Percentiles rank a stretch among this genome's conserved stretches.
Evolutionary conservation across 2,113 vertebrate genomes (phyloP).

Genomic region (Rhagologus leucostigma): DNA sequence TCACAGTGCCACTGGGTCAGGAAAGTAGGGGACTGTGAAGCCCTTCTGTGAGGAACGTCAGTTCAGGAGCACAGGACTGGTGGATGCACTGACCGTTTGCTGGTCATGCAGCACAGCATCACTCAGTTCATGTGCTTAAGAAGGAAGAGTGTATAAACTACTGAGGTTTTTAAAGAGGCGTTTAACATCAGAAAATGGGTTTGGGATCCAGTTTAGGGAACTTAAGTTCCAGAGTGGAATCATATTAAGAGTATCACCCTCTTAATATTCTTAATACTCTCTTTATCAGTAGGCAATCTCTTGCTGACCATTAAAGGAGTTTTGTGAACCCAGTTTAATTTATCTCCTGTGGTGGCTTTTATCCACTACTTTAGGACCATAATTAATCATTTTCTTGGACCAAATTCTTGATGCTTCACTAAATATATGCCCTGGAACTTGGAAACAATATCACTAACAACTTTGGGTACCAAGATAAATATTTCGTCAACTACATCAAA

Average conservation of each 20-base stretch:
- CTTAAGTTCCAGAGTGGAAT: background rate
- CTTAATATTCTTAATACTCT: background rate
- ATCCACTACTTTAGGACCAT: background rate
- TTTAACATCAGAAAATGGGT: background rate
- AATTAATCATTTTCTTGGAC: background rate
- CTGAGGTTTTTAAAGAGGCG: background rate
- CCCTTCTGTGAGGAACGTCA: background rate
- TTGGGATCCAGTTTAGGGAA: background rate
- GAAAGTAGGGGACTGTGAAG: rapidly evolving
- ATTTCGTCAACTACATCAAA: background rate
- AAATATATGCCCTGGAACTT: background rate
- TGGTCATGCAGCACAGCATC: background rate
- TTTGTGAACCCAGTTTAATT: background rate
- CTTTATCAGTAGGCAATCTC: background rate
- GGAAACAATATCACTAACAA: background rate
- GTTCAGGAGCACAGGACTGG: rapidly evolving
- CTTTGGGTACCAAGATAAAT: background rate
- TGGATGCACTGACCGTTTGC: background rate
- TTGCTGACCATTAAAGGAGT: background rate
- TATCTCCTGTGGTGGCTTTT: background rate
- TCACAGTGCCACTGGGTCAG: background rate
- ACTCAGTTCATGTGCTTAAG: rapidly evolving
- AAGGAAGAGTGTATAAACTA: background rate
- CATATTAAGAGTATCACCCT: background rate
- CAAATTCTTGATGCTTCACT: background rate